Evolutionary conservation across 2,113 vertebrate species (phyloP), one percentile per base, ranked within the genome.

Genomic region (Calonectris borealis): DNA sequence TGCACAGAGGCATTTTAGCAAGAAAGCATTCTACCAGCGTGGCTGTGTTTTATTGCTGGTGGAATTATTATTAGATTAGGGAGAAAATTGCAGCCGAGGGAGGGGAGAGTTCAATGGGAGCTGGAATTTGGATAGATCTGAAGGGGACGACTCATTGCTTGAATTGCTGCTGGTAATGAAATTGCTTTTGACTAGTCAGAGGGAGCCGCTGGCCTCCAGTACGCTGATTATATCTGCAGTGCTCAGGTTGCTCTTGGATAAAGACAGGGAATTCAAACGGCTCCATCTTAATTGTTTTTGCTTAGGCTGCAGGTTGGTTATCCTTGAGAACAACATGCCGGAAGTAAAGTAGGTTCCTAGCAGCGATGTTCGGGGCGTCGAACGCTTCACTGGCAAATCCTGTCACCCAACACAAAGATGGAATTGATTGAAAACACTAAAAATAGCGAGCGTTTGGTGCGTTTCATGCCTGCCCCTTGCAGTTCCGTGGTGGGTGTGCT

Each of bases 111-210:
- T 83, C 7, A 26, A 6, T 64, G 80, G 55, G 42, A 86, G 60
- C 40, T 72, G 86, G 76, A 91, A 88, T 94, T 95, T 93, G 79
- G 86, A 90, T 64, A 62, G 72, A 81, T 93, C 76, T 84, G 60
- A 93, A 92, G 24, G 65, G 76, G 44, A 42, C 16, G 7, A 54
- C 90, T 88, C 76, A 44, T 51, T 82, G 77, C 76, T 84, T 81
- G 88, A 75, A 61, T 46, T 84, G 76, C 92, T 92, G 76, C 83
- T 68, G 80, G 77, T 72, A 95, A 79, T 86, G 69, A 91, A 90
- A 91, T 89, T 83, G 44, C 69, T 92, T 77, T 79, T 82, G 90
- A 71, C 52, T 27, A 57, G 60, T 64, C 49, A 58, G 87, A 73
- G 71, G 73, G 92, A 73, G 75, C 48, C 1, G 9, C 68, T 94